These are phyloP conservation scores for Nibea albiflora DNA, from an alignment of 2,113 vertebrate genomes.

Conservation along the genomic window DNA sequence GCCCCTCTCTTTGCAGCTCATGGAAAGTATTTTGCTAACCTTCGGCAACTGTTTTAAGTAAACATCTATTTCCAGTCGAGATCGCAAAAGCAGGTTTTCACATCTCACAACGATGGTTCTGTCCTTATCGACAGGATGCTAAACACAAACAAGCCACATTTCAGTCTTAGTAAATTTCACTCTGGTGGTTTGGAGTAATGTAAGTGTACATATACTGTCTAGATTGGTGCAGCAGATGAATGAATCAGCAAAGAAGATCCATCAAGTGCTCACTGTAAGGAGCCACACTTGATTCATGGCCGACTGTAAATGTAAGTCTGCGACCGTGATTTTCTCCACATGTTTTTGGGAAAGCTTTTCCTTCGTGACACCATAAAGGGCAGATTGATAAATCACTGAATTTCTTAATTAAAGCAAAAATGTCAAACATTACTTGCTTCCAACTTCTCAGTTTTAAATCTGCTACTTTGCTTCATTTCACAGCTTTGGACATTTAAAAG, in stretches of 20 bases:
- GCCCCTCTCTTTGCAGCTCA: slow-evolving; percentile 62
- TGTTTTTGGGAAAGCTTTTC: neutral
- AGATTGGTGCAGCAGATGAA: slow-evolving; percentile 27
- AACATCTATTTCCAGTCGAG: slow-evolving; percentile 76
- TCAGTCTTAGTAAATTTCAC: slow-evolving; percentile 41
- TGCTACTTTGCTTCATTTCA: no score
- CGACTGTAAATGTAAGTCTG: neutral
- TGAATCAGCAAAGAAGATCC: slow-evolving; percentile 40
- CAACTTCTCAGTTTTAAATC: no score
- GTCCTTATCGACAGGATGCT: slow-evolving; percentile 64
- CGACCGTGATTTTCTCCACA: neutral
- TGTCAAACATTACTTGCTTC: no score
- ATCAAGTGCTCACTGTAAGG: slow-evolving; percentile 23
- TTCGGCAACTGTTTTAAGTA: slow-evolving; percentile 72
- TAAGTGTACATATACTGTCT: slow-evolving; percentile 19
- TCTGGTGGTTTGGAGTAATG: slow-evolving; percentile 41
- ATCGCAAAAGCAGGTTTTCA: slow-evolving; percentile 60
- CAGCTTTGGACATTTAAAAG: no score
- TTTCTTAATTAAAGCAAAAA: no score
- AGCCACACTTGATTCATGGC: slow-evolving; percentile 3
- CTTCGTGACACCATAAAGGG: no score
- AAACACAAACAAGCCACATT: slow-evolving; percentile 50
- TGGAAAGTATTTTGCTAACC: slow-evolving; percentile 75
- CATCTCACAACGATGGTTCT: slow-evolving; percentile 65
- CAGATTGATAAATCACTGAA: no score